A percentile compares a stretch with the other conserved stretches of the same genome.
Conservation (phyloP, 2,113 vertebrate genomes). For the Salminus brasiliensis region DNA sequence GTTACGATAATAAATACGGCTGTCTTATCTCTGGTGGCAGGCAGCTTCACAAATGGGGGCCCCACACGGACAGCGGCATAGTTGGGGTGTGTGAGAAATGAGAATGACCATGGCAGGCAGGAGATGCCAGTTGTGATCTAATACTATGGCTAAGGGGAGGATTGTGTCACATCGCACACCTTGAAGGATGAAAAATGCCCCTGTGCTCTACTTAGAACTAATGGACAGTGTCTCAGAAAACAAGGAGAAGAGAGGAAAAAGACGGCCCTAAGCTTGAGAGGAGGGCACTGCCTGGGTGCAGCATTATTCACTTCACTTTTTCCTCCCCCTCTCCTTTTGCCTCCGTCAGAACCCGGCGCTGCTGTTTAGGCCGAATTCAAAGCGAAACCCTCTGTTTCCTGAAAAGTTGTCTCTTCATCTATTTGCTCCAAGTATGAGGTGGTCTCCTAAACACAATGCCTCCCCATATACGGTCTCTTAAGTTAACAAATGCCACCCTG, state of each 20-base stretch:
- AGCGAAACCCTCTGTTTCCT: constrained; percentile 57
- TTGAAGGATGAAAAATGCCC: constrained; percentile 77
- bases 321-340: neutral
- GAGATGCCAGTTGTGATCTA: constrained; percentile 74
- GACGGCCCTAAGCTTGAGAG: constrained; percentile 51
- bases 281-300: constrained; percentile 45
- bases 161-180: constrained; percentile 72
- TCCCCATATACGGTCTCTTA: constrained; percentile 62
- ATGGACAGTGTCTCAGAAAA: constrained; percentile 73
- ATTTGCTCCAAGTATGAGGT: constrained; percentile 44
- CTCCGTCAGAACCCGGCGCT: constrained; percentile 43
- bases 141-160: constrained; percentile 71
- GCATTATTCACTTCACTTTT: constrained; percentile 58
- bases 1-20: constrained; percentile 71
- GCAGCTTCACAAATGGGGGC: constrained; percentile 77
- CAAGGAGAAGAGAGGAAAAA: constrained; percentile 37
- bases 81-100: constrained; percentile 74
- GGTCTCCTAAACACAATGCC: constrained; percentile 67
- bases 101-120: constrained; percentile 71
- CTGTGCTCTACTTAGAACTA: constrained; percentile 71
- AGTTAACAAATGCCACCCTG: constrained; percentile 67
- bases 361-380: constrained; percentile 54
- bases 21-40: constrained; percentile 77
- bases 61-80: constrained; percentile 67
- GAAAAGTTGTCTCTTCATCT: constrained; percentile 67